Conservation (phyloP, 2,888 invertebrate species). For the Nomada fabriciana region DNA sequence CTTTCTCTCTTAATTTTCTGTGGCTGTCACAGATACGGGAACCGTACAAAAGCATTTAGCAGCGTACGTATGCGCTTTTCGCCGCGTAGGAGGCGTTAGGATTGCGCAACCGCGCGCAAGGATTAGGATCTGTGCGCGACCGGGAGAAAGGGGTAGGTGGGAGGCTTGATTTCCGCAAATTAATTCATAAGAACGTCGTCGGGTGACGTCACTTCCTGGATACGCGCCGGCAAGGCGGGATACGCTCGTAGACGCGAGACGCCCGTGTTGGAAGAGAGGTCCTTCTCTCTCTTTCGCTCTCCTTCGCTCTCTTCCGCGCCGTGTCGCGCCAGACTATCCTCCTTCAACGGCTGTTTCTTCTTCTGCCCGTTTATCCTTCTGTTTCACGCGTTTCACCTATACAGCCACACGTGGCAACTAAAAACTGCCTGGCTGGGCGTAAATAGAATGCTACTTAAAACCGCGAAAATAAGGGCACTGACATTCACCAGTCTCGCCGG, state of each 20-base stretch:
- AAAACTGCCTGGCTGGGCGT: conserved; percentile 75
- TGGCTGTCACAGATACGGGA: not conserved
- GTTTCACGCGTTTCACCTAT: conserved; percentile 40
- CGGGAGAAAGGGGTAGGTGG: conserved; percentile 65
- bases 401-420: conserved; percentile 65
- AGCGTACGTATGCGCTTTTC: conserved; percentile 41
- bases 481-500: conserved; percentile 65
- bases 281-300: conserved; percentile 26
- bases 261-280: conserved; percentile 40
- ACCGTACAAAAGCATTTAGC: conserved; percentile 36
- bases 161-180: conserved; percentile 73
- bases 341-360: conserved; percentile 9
- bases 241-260: conserved; percentile 65
- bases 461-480: conserved; percentile 81
- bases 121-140: conserved; percentile 59
- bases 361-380: conserved; percentile 32
- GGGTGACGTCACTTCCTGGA: conserved; percentile 81
- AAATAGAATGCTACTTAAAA: conserved; percentile 80
- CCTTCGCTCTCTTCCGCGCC: conserved; percentile 8
- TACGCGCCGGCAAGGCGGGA: conserved; percentile 72
- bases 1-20: not conserved
- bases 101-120: conserved; percentile 64
- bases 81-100: conserved; percentile 57
- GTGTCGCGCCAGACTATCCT: conserved; percentile 36
- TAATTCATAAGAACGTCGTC: conserved; percentile 73